Evolutionary conservation across 1,140 invertebrate genomes (phyloP).

Genomic region (Conus betulinus): DNA sequence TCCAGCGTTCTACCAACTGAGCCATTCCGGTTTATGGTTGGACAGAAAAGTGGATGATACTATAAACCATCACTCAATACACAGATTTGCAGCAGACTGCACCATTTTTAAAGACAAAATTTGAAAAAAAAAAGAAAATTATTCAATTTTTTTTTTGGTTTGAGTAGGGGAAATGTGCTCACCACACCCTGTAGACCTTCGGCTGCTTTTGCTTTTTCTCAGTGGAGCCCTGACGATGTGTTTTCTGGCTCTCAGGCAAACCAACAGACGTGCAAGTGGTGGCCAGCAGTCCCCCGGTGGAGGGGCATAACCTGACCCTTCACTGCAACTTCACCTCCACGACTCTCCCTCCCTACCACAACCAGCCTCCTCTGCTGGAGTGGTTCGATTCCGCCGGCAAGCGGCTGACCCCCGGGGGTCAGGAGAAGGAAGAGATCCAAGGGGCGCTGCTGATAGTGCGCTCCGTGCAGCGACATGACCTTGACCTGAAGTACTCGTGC

Average conservation of each 20-base stretch:
- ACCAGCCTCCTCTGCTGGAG: neutral
- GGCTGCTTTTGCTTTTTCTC: no score
- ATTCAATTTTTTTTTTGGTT: no score
- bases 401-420: neutral
- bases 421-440: neutral
- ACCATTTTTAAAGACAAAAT: no score
- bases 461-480: neutral
- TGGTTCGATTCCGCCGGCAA: neutral
- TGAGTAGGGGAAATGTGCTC: no score
- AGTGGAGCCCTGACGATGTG: no score
- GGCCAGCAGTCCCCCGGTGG: neutral
- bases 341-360: slow-evolving; percentile 14
- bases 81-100: no score
- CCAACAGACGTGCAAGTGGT: neutral
- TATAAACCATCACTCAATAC: no score
- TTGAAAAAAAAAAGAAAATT: no score
- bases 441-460: neutral
- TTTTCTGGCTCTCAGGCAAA: neutral
- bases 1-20: no score
- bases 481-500: neutral
- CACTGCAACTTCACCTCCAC: neutral
- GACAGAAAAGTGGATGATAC: no score
- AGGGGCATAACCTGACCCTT: neutral
- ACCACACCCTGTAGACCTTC: no score
- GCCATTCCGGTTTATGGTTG: no score